A percentile compares a stretch with the other conserved stretches of the same genome.
These are phyloP conservation scores for Drosophila bunnanda DNA, from an alignment of 2,888 invertebrate genomes.

Conservation along the genomic window DNA sequence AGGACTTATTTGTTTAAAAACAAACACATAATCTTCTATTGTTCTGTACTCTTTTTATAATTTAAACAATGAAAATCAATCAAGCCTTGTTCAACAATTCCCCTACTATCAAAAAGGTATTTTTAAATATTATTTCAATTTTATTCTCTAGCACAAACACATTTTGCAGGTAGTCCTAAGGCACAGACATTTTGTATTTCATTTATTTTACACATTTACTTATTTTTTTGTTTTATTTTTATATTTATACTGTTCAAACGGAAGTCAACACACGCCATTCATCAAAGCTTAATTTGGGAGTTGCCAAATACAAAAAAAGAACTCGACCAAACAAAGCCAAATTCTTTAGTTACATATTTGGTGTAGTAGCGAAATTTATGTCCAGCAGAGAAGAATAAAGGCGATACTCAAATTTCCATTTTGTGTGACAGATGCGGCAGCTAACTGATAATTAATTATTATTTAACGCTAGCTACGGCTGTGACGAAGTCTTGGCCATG, in stretches of 20 bases:
- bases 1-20: too few species aligned
- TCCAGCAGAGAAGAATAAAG: constrained; percentile 27
- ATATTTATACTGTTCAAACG: constrained; percentile 34
- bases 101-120: background rate
- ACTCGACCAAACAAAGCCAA: constrained; percentile 22
- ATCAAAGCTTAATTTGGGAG: constrained; percentile 53
- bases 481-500: constrained; percentile 47
- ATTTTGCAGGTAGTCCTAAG: background rate
- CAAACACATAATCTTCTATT: too few species aligned
- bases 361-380: constrained; percentile 68
- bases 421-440: constrained; percentile 51
- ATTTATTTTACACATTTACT: constrained; percentile 31
- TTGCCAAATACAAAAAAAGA: constrained; percentile 54
- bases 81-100: background rate
- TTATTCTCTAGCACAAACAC: background rate
- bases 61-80: background rate
- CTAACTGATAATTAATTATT: constrained; percentile 55
- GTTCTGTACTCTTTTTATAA: background rate
- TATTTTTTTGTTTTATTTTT: constrained; percentile 1
- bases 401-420: constrained; percentile 34
- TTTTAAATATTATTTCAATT: background rate
- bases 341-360: constrained; percentile 67
- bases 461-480: constrained; percentile 47
- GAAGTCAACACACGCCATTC: constrained; percentile 64
- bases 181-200: constrained; percentile 9